phyloP scores from a whole-genome alignment of 1,140 invertebrate species.

The Musca domestica region DNA sequence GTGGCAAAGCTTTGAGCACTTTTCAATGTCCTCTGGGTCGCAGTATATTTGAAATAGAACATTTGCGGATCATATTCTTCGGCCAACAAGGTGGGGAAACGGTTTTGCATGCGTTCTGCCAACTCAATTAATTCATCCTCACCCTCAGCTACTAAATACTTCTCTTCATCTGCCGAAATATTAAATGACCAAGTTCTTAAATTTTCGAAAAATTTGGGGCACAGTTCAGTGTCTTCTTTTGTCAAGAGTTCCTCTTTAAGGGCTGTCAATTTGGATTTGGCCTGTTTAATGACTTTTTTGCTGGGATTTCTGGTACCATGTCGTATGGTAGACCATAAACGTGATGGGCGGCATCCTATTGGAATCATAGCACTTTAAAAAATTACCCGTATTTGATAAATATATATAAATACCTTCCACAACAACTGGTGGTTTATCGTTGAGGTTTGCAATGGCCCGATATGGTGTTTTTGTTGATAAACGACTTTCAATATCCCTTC shows the following conservation, averaged over 20 bases:
- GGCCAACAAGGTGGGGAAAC: slow-evolving; percentile 63
- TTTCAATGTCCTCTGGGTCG: slow-evolving; percentile 68
- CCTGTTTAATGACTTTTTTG: slow-evolving; percentile 56
- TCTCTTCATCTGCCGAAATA: slow-evolving; percentile 54
- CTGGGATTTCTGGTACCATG: slow-evolving; percentile 70
- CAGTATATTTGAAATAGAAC: slow-evolving; percentile 71
- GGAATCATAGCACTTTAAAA: slow-evolving; percentile 25
- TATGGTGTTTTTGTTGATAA: slow-evolving; percentile 64
- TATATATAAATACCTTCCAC: slow-evolving; percentile 56
- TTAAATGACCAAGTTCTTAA: slow-evolving; percentile 59
- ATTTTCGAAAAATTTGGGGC: slow-evolving; percentile 47
- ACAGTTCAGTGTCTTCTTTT: slow-evolving; percentile 33
- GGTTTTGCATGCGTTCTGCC: slow-evolving; percentile 63
- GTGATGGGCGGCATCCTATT: slow-evolving; percentile 61
- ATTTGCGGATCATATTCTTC: slow-evolving; percentile 59
- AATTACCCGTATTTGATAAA: slow-evolving; percentile 13
- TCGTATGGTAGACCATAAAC: slow-evolving; percentile 66
- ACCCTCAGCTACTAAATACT: slow-evolving; percentile 63
- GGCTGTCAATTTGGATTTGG: slow-evolving; percentile 55
- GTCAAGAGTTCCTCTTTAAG: slow-evolving; percentile 57
- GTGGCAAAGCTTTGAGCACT: slow-evolving; percentile 72
- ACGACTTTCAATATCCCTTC: slow-evolving; percentile 42
- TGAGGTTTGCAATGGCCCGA: slow-evolving; percentile 60
- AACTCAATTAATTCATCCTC: slow-evolving; percentile 66
- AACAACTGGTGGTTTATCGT: slow-evolving; percentile 56